Conservation (phyloP, 2,797 vertebrate species). For the Macroramphosus scolopax region DNA sequence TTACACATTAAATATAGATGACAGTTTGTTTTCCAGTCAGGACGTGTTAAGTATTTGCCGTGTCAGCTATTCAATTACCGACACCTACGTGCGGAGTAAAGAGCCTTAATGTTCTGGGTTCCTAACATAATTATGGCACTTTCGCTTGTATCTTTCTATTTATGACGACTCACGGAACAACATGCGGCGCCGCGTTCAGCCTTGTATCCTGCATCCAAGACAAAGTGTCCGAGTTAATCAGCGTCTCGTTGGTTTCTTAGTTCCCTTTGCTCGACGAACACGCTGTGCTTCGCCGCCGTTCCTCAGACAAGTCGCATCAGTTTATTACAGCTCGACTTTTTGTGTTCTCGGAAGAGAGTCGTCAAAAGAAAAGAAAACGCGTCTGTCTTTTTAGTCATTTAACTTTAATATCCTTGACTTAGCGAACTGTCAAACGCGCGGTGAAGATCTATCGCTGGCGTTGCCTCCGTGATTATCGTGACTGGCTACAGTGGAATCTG, state of each 20-base stretch:
- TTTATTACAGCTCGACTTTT: too few species aligned
- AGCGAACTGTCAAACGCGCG: conserved; percentile 32
- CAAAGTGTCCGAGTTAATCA: conserved; percentile 11
- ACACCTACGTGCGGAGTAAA: background rate
- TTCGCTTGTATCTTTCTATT: conserved; percentile 14
- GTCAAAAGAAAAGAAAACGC: conserved; percentile 6
- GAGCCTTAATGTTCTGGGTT: background rate
- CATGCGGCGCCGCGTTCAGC: too few species aligned
- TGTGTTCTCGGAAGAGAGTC: conserved; percentile 9
- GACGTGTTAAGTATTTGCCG: conserved; percentile 2
- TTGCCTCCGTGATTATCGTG: conserved; percentile 26
- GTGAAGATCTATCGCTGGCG: conserved; percentile 31
- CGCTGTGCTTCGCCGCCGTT: background rate
- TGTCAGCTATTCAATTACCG: background rate
- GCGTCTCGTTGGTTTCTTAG: conserved; percentile 11
- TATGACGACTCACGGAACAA: too few species aligned
- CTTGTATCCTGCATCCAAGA: conserved; percentile 15
- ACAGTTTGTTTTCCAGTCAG: conserved; percentile 4
- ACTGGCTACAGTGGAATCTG: conserved; percentile 19
- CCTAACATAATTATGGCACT: conserved; percentile 2
- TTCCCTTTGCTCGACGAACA: conserved; percentile 6
- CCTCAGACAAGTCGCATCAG: too few species aligned
- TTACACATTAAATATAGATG: conserved; percentile 3
- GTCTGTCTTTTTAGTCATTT: conserved; percentile 39
- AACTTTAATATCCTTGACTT: conserved; percentile 45